phyloP scores from a whole-genome alignment of 1,140 invertebrate genomes.

The Mya arenaria region DNA sequence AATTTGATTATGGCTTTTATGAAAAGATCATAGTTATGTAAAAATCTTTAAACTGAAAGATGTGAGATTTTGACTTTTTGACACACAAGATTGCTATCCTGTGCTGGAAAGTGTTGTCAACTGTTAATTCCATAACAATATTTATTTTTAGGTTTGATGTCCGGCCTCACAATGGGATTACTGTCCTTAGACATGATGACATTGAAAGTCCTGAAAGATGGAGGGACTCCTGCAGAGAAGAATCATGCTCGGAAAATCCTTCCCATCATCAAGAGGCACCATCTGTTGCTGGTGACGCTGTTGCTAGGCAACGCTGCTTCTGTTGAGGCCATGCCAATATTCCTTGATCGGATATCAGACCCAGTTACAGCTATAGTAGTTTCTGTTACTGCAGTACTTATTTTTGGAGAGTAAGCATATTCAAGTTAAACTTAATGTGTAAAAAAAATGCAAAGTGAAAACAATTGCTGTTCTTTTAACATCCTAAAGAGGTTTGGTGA shows the following conservation, averaged over 20 bases:
- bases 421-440: too few relatives aligned
- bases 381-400: constrained; percentile 78
- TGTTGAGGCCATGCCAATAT: constrained; percentile 81
- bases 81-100: too few relatives aligned
- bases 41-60: too few relatives aligned
- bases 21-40: too few relatives aligned
- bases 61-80: too few relatives aligned
- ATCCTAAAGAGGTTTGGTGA: too few relatives aligned
- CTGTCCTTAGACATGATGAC: constrained; percentile 77
- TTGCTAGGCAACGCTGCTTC: constrained; percentile 77
- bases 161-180: constrained; percentile 79
- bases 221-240: constrained; percentile 71
- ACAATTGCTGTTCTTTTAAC: too few relatives aligned
- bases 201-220: constrained; percentile 73
- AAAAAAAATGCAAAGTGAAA: too few relatives aligned
- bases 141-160: constrained; percentile 80
- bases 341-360: constrained; percentile 76
- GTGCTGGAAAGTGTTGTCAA: too few relatives aligned
- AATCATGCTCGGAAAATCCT: constrained; percentile 76
- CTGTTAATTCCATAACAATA: too few relatives aligned
- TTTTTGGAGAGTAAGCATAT: constrained; percentile 81
- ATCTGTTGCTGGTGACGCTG: constrained; percentile 78
- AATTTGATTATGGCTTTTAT: too few relatives aligned
- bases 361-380: constrained; percentile 77
- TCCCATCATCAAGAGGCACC: constrained; percentile 76